phyloP scores from a whole-genome alignment of 2,113 vertebrate genomes.

The Rousettus leschenaultii region DNA sequence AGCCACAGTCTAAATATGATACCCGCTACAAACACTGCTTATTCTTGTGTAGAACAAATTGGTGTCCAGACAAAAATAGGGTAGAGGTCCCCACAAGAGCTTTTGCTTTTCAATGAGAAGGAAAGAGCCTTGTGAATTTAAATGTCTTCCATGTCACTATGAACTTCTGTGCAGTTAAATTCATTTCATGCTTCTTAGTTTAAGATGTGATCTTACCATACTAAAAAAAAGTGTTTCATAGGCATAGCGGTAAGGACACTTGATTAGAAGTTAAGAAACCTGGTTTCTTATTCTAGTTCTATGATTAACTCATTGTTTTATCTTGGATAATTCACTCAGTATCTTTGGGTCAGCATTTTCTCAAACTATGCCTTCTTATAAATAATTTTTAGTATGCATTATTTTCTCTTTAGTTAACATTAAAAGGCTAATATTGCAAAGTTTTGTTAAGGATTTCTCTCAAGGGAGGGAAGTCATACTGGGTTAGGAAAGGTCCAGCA shows the following conservation, averaged over 20 bases:
- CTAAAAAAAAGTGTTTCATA: not conserved
- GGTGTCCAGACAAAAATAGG: not conserved
- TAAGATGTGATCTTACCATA: not conserved
- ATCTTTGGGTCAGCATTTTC: not conserved
- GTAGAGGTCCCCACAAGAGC: not conserved
- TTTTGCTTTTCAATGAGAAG: not conserved
- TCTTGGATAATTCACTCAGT: not conserved
- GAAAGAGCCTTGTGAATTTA: not conserved
- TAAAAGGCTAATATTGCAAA: not conserved
- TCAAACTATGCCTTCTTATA: not conserved
- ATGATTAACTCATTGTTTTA: not conserved
- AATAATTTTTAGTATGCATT: not conserved
- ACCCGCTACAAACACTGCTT: not conserved
- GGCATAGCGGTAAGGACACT: not conserved
- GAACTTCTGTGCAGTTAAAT: not conserved
- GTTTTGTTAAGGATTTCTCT: not conserved
- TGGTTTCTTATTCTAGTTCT: not conserved
- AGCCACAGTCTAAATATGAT: not conserved
- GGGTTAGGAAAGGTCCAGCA: not conserved
- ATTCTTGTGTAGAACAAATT: not conserved
- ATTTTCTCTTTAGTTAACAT: not conserved
- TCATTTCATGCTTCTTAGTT: not conserved
- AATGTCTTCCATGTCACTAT: not conserved
- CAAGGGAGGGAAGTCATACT: not conserved
- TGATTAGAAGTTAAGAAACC: not conserved